phyloP scores from a whole-genome alignment of 2,888 invertebrate species.

The Lycocerus yunnanus region DNA sequence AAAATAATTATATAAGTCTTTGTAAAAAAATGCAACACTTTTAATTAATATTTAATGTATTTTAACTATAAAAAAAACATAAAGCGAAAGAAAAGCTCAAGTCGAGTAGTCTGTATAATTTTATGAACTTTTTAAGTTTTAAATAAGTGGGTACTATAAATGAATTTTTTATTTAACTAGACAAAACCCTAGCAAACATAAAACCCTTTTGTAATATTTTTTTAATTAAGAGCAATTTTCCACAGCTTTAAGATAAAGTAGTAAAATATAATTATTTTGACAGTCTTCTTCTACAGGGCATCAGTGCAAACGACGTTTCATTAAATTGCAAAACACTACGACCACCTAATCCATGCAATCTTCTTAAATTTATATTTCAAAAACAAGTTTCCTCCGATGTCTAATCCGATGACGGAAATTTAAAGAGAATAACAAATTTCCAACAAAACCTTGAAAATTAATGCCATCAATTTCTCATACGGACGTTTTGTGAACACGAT shows the following conservation, averaged over 20 bases:
- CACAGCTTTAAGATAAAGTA: conserved; percentile 3
- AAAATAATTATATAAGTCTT: neutral
- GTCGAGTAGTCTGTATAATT: neutral
- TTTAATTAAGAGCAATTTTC: conserved; percentile 1
- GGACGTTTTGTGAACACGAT: conserved; percentile 29
- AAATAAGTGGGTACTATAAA: neutral
- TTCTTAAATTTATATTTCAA: conserved; percentile 28
- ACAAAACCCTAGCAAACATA: neutral
- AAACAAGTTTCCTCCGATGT: conserved; percentile 26
- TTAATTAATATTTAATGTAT: neutral
- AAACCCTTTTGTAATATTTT: neutral
- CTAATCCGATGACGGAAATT: conserved; percentile 25
- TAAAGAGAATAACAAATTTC: conserved; percentile 29
- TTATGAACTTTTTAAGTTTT: neutral
- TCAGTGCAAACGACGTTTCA: conserved; percentile 17
- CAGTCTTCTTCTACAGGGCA: conserved; percentile 5
- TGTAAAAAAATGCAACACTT: neutral
- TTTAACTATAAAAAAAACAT: neutral
- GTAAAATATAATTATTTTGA: conserved; percentile 14
- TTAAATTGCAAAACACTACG: conserved; percentile 24
- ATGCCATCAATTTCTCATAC: conserved; percentile 31
- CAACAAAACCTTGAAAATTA: conserved; percentile 31
- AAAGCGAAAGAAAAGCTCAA: neutral
- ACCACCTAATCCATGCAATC: conserved; percentile 21
- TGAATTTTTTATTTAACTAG: neutral